phyloP scores from a whole-genome alignment of 2,113 vertebrate genomes.

The Hippocampus abdominalis region DNA sequence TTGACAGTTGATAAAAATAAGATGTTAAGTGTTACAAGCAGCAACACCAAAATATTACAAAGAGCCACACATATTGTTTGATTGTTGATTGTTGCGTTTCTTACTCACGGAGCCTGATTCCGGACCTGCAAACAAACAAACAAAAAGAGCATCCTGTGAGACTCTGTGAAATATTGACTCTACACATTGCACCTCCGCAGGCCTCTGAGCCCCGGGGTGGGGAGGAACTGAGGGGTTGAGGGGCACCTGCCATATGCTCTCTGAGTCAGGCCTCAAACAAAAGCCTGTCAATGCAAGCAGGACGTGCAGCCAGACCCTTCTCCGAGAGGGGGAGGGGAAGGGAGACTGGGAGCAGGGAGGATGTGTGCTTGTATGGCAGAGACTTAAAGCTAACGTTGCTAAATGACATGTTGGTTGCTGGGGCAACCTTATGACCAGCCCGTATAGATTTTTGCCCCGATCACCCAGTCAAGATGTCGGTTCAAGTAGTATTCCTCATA shows the following conservation, averaged over 20 bases:
- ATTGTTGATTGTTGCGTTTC: neutral
- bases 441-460: conserved; percentile 12
- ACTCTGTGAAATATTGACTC: conserved; percentile 22
- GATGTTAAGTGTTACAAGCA: neutral
- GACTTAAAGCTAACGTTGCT: conserved; percentile 36
- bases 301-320: conserved; percentile 49
- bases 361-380: conserved; percentile 27
- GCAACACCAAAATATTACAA: neutral
- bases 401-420: conserved; percentile 42
- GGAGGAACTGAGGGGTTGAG: conserved; percentile 56
- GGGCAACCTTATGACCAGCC: conserved; percentile 37
- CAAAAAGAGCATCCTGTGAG: conserved; percentile 38
- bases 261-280: conserved; percentile 69
- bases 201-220: conserved; percentile 47
- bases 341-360: conserved; percentile 30
- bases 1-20: neutral
- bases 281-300: conserved; percentile 65
- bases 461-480: conserved; percentile 31
- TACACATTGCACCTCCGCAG: conserved; percentile 29
- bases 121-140: neutral
- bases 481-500: conserved; percentile 17
- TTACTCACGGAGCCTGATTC: conserved; percentile 9
- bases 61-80: neutral
- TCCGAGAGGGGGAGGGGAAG: conserved; percentile 58
- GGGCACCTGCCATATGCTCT: conserved; percentile 78